A percentile compares a stretch with the other conserved stretches of the same genome.
Conservation (phyloP, 2,113 vertebrate species). For the Oreochromis tanganicae region DNA sequence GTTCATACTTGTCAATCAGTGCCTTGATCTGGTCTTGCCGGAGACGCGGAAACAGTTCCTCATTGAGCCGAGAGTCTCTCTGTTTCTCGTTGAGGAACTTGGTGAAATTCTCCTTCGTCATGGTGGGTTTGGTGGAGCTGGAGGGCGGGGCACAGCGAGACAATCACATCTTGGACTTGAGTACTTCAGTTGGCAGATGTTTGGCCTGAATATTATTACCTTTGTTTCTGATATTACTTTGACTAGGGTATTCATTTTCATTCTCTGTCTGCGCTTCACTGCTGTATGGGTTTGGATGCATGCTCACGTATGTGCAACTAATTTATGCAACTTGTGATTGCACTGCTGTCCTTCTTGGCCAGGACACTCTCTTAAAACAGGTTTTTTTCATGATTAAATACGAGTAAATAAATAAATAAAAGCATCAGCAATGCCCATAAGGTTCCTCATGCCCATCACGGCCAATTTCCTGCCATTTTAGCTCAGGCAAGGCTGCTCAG, state of each 20-base stretch:
- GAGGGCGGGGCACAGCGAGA: background rate
- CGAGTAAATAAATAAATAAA: background rate
- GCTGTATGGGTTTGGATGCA: background rate
- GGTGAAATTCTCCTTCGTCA: conserved; percentile 92
- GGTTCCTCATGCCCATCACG: background rate
- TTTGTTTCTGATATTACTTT: background rate
- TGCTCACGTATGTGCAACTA: background rate
- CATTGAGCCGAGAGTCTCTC: conserved; percentile 87
- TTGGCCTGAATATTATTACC: background rate
- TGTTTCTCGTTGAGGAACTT: conserved; percentile 97
- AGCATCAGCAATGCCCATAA: background rate
- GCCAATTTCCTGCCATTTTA: background rate
- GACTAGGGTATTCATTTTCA: background rate
- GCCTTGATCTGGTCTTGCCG: conserved; percentile 86
- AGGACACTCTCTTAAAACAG: background rate
- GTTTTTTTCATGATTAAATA: background rate
- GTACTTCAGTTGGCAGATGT: background rate
- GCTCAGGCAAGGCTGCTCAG: background rate
- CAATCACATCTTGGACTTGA: background rate
- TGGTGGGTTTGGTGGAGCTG: conserved; percentile 85
- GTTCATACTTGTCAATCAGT: conserved; percentile 94
- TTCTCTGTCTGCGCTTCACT: background rate
- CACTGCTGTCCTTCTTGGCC: background rate
- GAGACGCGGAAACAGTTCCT: conserved; percentile 84
- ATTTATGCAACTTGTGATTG: background rate